phyloP scores from a whole-genome alignment of 2,888 invertebrate species.

The Drosophila mercatorum region DNA sequence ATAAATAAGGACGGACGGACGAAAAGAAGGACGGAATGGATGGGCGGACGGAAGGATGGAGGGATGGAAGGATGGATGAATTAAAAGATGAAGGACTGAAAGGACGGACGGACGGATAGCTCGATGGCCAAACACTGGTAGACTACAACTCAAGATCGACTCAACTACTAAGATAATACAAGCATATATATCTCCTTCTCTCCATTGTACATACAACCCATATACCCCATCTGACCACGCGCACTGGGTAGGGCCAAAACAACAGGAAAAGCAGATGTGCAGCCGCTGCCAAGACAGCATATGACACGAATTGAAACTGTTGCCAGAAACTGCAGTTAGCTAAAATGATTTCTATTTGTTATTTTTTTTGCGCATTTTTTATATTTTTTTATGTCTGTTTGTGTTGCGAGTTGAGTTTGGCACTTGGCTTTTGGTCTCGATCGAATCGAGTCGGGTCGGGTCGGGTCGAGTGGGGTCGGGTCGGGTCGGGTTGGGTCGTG shows the following conservation, averaged over 20 bases:
- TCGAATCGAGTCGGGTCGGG: not conserved
- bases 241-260: not conserved
- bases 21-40: too few species aligned
- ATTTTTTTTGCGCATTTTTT: constrained; percentile 16
- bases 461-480: constrained; percentile 19
- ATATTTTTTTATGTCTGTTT: constrained; percentile 67
- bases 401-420: constrained; percentile 47
- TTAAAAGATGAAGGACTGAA: too few species aligned
- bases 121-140: too few species aligned
- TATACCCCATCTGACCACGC: not conserved
- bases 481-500: constrained; percentile 31
- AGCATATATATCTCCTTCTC: too few species aligned
- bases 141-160: not conserved
- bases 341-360: constrained; percentile 68
- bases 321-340: constrained; percentile 72
- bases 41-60: not conserved
- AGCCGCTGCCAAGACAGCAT: constrained; percentile 67
- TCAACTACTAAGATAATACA: not conserved
- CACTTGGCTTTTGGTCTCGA: constrained; percentile 18
- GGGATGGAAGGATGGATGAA: not conserved
- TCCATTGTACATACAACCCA: fast-evolving
- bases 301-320: constrained; percentile 41
- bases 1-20: not conserved
- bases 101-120: not conserved
- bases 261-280: constrained; percentile 37